These are phyloP conservation scores for Eristalis tenax DNA, from an alignment of 2,888 invertebrate species.

Conservation along the genomic window DNA sequence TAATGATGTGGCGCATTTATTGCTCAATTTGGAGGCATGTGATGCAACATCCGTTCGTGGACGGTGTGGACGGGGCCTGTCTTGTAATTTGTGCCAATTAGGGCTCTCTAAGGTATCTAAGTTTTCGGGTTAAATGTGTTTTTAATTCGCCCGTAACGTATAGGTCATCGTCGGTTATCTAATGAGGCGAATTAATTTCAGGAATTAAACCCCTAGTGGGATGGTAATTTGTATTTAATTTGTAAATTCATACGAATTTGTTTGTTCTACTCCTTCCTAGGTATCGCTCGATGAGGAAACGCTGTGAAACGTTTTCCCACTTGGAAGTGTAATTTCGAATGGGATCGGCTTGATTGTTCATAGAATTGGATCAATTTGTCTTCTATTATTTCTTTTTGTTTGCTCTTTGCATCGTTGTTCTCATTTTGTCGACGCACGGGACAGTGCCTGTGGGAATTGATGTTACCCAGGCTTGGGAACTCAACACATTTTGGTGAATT, in stretches of 20 bases:
- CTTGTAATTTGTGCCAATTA: conserved; percentile 71
- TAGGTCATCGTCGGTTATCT: conserved; percentile 69
- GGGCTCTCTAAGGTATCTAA: conserved; percentile 16
- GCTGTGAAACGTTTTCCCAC: conserved; percentile 53
- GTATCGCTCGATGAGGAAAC: neutral
- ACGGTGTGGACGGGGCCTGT: conserved; percentile 24
- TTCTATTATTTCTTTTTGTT: neutral
- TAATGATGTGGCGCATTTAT: conserved; percentile 69
- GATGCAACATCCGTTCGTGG: conserved; percentile 69
- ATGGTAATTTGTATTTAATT: conserved; percentile 67
- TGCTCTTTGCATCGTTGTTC: neutral
- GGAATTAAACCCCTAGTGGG: conserved; percentile 57
- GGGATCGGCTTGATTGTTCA: conserved; percentile 48
- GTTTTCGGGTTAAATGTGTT: conserved; percentile 69
- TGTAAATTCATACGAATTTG: conserved; percentile 56
- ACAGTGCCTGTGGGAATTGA: neutral
- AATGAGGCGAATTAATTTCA: conserved; percentile 69
- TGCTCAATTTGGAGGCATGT: conserved; percentile 67
- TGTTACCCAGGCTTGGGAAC: too few relatives aligned
- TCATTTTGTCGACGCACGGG: neutral
- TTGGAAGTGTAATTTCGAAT: conserved; percentile 29
- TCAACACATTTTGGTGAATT: too few relatives aligned
- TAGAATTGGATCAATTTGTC: conserved; percentile 44
- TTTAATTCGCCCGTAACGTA: conserved; percentile 69
- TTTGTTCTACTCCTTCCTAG: conserved; percentile 16